Evolutionary conservation across 2,113 vertebrate species (phyloP), one percentile per base, ranked within the genome.

Genomic region (Coturnix japonica): DNA sequence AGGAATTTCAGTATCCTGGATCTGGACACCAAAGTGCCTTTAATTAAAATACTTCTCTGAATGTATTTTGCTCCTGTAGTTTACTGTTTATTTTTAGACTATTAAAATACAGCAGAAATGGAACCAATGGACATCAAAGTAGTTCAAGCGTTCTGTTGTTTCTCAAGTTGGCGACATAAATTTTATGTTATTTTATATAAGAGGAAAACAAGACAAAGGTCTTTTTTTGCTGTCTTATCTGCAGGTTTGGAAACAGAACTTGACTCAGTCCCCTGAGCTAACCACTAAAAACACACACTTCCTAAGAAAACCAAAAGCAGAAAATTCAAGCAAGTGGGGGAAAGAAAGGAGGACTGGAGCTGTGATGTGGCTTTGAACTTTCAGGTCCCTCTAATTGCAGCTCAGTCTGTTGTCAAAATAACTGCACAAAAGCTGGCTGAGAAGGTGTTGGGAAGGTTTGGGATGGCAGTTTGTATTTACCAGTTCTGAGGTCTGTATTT

Each of bases 21-120:
- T 47, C 5, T 77, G 85, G 56, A 71, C 78, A 85, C 71, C 46
- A 56, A 89, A 94, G 37, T 66, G 25, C 59, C 51, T 91, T 85
- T 80, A 90, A 95, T 93, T 96, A 93, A 85, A 93, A 82, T 66
- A 47, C 10, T 77, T 73, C 39, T 82, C 71, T 91, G 51, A 73
- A 74, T 51, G 20, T 54, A 22, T 91, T 91, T 91, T 43, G 7
- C 61, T 91, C 85, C 65, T 90, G 2, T 44, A 60, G n/a, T 69
- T 93, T 49, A 21, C 26, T 87, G 35, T 72, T 84, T 86, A 37
- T 87, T 81, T 90, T 84, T 37, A 53, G 75, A 31, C 53, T 57
- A 15, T 35, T 70, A 66, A 63, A 75, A 66, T 70, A 16, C 23
- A 17, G 19, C 31, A 61, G 59, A 72, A 72, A 41, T 88, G 16